A percentile compares a stretch with the other conserved stretches of the same genome.
Conservation (phyloP, 1,140 invertebrate species). For the Ylistrum balloti region DNA sequence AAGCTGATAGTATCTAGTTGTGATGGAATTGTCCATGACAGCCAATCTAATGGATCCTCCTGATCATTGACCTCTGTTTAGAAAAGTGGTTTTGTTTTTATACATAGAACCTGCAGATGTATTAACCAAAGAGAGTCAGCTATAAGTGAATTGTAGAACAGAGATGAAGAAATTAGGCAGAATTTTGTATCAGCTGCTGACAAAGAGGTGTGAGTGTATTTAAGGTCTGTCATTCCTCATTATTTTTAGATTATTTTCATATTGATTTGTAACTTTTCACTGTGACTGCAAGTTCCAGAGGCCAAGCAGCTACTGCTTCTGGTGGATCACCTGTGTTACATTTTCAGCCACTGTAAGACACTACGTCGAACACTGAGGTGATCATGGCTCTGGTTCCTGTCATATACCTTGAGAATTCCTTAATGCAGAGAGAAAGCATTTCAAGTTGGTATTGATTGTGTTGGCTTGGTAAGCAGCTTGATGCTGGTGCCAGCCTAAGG, state of each 20-base stretch:
- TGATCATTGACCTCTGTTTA: neutral
- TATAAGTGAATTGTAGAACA: no score
- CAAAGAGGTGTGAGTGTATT: neutral
- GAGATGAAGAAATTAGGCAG: no score
- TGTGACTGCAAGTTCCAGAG: neutral
- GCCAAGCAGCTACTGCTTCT: neutral
- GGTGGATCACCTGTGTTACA: neutral
- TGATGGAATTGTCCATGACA: slow-evolving; percentile 13
- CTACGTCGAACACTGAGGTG: neutral
- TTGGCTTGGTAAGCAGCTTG: slow-evolving; percentile 11
- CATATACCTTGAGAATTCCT: neutral
- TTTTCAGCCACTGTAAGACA: neutral
- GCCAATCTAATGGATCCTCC: neutral
- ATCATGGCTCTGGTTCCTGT: slow-evolving; percentile 5
- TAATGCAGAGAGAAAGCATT: slow-evolving; percentile 12
- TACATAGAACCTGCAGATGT: neutral
- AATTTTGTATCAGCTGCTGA: no score
- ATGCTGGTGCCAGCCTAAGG: neutral
- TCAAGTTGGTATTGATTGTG: slow-evolving; percentile 8
- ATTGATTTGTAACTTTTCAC: neutral
- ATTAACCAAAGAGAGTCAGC: neutral
- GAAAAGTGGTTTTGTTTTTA: neutral
- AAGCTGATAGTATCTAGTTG: neutral
- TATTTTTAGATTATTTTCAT: neutral
- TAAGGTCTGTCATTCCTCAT: neutral